Percentiles rank a stretch among this genome's conserved stretches.
Evolutionary conservation across 2,113 vertebrate genomes (phyloP).

Genomic region (Rallus limicola): DNA sequence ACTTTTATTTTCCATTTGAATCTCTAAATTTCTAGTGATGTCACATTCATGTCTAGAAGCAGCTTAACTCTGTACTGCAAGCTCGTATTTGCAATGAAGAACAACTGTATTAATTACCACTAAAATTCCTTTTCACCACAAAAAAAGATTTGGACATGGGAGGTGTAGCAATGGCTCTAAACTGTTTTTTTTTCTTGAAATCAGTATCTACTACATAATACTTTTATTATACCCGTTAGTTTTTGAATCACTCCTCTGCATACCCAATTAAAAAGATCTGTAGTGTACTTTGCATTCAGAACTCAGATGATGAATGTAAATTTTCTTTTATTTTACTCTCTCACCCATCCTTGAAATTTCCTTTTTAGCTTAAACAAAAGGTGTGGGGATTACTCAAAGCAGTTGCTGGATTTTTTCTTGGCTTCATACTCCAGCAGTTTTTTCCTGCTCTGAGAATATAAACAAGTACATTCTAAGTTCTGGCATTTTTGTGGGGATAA

Average conservation of each 20-base stretch:
- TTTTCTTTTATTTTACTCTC: constrained; percentile 28
- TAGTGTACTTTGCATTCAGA: background rate
- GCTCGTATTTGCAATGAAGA: background rate
- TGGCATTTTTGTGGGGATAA: background rate
- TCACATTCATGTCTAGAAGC: background rate
- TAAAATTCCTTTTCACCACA: background rate
- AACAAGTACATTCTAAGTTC: background rate
- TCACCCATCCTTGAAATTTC: constrained; percentile 34
- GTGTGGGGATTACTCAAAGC: background rate
- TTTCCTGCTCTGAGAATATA: background rate
- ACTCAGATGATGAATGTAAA: background rate
- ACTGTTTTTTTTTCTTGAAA: background rate
- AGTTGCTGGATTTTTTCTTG: background rate
- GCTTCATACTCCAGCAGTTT: background rate
- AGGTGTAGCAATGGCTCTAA: background rate
- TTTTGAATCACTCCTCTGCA: background rate
- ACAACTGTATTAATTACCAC: background rate
- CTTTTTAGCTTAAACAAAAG: constrained; percentile 2
- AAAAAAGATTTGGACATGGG: background rate
- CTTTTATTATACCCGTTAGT: background rate
- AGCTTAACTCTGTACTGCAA: background rate
- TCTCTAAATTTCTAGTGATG: background rate
- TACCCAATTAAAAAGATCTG: background rate
- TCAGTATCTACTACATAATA: background rate
- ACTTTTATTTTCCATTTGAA: background rate